Percentiles rank a stretch among this genome's conserved stretches.
These are phyloP conservation scores for Tanypteryx hageni DNA, from an alignment of 2,888 invertebrate genomes.

Conservation along the genomic window DNA sequence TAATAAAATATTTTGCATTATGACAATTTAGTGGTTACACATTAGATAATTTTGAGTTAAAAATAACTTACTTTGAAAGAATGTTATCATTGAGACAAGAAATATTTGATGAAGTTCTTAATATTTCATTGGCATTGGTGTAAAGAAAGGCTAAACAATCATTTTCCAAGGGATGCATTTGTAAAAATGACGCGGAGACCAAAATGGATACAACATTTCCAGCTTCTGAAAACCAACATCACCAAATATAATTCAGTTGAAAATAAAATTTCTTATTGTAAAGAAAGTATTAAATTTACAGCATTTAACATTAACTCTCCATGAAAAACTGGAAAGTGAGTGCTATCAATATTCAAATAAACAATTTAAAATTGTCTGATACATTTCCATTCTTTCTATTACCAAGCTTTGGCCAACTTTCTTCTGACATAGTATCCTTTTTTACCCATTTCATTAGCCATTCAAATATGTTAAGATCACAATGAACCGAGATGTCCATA, in stretches of 20 bases:
- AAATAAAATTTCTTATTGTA: conserved; percentile 27
- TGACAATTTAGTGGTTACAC: neutral
- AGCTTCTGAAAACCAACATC: conserved; percentile 78
- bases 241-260: neutral
- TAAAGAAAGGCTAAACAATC: conserved; percentile 93
- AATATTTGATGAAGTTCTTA: conserved; percentile 90
- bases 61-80: conserved; percentile 75
- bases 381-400: conserved; percentile 62
- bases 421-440: conserved; percentile 81
- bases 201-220: conserved; percentile 94
- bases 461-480: conserved; percentile 96
- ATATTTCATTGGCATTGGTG: conserved; percentile 89
- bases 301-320: neutral
- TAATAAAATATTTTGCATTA: neutral
- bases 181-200: conserved; percentile 94
- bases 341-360: neutral
- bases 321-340: conserved; percentile 57
- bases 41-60: conserved; percentile 66
- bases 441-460: conserved; percentile 99
- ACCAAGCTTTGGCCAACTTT: conserved; percentile 80
- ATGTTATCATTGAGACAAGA: conserved; percentile 90
- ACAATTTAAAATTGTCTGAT: neutral
- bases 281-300: conserved; percentile 10
- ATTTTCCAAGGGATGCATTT: conserved; percentile 93
- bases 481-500: conserved; percentile 98